These are phyloP conservation scores for Halictus quadricinctus DNA, from an alignment of 2,888 invertebrate species.

Conservation along the genomic window DNA sequence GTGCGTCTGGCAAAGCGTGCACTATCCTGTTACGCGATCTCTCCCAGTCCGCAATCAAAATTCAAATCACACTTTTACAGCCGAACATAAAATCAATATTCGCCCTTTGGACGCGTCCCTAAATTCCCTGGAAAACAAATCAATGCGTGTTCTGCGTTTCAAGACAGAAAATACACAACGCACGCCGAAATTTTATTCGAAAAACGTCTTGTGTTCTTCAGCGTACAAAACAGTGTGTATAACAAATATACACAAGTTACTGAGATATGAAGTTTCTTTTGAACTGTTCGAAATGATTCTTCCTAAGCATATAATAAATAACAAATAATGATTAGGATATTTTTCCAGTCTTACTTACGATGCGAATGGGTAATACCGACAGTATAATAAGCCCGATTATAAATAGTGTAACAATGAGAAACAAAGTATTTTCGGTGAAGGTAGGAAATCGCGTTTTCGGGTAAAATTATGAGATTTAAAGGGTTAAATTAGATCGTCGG, in stretches of 20 bases:
- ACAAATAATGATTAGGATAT: too few species aligned
- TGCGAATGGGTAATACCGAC: too few species aligned
- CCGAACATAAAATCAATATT: conserved; percentile 82
- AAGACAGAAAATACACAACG: not conserved
- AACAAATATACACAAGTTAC: too few species aligned
- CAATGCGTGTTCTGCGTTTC: conserved; percentile 43
- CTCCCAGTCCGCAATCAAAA: conserved; percentile 81
- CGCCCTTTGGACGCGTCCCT: conserved; percentile 73
- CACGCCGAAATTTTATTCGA: not conserved
- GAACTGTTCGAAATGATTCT: too few species aligned
- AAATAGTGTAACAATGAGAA: too few species aligned
- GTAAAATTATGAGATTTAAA: too few species aligned
- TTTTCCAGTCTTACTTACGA: too few species aligned
- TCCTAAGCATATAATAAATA: too few species aligned
- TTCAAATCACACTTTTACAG: conserved; percentile 82
- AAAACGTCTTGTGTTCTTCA: not conserved
- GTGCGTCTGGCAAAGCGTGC: conserved; percentile 82
- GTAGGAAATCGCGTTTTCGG: not conserved
- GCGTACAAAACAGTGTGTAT: too few species aligned
- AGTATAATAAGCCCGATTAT: too few species aligned
- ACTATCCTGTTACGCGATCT: conserved; percentile 83
- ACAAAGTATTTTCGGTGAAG: not conserved
- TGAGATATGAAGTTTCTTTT: too few species aligned
- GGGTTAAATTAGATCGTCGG: too few species aligned
- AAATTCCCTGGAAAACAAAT: conserved; percentile 77